phyloP scores from a whole-genome alignment of 2,888 invertebrate species.

The Diarsia dahlii region DNA sequence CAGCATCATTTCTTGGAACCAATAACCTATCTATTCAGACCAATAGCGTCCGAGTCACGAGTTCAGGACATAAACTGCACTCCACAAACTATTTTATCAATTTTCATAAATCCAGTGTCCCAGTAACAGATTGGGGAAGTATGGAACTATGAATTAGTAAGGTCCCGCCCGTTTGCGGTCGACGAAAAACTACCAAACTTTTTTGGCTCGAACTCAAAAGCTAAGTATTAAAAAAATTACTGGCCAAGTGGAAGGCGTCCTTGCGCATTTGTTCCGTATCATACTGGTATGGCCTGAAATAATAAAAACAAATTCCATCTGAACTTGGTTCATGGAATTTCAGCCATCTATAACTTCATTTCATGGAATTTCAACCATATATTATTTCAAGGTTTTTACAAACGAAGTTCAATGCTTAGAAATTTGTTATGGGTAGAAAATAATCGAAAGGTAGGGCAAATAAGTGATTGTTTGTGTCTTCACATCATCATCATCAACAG shows the following conservation, averaged over 20 bases:
- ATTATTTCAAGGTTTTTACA: background rate
- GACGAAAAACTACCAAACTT: slow-evolving; percentile 71
- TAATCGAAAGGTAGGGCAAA: background rate
- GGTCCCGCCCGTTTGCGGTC: slow-evolving; percentile 59
- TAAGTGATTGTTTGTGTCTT: no score
- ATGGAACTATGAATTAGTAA: slow-evolving; percentile 66
- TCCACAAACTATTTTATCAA: slow-evolving; percentile 60
- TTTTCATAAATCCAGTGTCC: slow-evolving; percentile 63
- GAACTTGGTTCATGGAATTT: background rate
- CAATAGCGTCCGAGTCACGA: slow-evolving; percentile 4
- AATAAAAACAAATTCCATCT: background rate
- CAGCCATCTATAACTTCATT: no score
- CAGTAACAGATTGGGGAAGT: slow-evolving; percentile 60
- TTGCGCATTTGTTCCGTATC: background rate
- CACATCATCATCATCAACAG: no score
- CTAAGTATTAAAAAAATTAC: slow-evolving; percentile 29
- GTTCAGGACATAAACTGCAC: slow-evolving; percentile 37
- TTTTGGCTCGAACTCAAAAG: slow-evolving; percentile 75
- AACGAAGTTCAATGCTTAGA: background rate
- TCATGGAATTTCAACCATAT: no score
- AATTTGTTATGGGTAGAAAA: no score
- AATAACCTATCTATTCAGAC: slow-evolving; percentile 20
- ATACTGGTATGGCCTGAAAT: background rate
- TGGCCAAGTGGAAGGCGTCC: background rate
- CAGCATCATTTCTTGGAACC: slow-evolving; percentile 6